A percentile compares a stretch with the other conserved stretches of the same genome.
Evolutionary conservation across 1,140 invertebrate species (phyloP).

Genomic region (Apolygus lucorum): DNA sequence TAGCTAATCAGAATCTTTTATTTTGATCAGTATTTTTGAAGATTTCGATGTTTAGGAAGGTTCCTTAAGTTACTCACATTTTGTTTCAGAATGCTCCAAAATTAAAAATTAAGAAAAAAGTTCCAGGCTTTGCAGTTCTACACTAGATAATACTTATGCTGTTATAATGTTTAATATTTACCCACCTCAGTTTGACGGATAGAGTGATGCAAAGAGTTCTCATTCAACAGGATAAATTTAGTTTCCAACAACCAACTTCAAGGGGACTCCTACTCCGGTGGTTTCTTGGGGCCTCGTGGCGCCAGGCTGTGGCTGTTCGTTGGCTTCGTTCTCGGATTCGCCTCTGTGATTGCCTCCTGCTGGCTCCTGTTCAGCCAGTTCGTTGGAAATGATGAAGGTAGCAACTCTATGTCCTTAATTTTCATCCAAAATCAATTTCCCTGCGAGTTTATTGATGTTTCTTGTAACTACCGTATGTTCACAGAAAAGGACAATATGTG

Average conservation of each 20-base stretch:
- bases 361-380: conserved; percentile 90
- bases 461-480: conserved; percentile 9
- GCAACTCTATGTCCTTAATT: too few species aligned
- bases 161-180: too few species aligned
- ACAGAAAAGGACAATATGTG: conserved; percentile 43
- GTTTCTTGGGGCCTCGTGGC: conserved; percentile 79
- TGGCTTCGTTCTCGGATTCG: conserved; percentile 93
- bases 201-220: too few species aligned
- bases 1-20: too few species aligned
- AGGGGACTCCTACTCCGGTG: conserved; percentile 77
- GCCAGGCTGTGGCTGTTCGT: conserved; percentile 92
- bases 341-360: conserved; percentile 84
- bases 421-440: not conserved
- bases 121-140: too few species aligned
- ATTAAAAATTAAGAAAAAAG: too few species aligned
- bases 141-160: too few species aligned
- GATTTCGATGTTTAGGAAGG: too few species aligned
- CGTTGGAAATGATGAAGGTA: conserved; percentile 43
- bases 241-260: conserved; percentile 91
- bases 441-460: conserved; percentile 3
- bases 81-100: too few species aligned
- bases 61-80: too few species aligned
- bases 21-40: too few species aligned
- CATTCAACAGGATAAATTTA: conserved; percentile 93
- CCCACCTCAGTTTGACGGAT: too few species aligned